A percentile compares a stretch with the other conserved stretches of the same genome.
Evolutionary conservation across 2,797 vertebrate genomes (phyloP).

Genomic region (Chelon labrosus): DNA sequence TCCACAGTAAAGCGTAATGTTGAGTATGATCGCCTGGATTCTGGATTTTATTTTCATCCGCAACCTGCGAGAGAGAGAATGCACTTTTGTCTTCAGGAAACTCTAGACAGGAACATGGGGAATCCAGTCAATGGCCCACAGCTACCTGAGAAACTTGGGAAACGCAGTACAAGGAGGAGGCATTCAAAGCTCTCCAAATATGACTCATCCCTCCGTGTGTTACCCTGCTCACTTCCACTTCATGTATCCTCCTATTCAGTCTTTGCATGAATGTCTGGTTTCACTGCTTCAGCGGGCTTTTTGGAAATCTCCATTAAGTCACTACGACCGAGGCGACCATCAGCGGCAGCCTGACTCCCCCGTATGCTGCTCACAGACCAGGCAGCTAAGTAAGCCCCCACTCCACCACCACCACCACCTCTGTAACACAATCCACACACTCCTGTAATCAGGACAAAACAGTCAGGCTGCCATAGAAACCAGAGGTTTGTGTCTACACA

Average conservation of each 20-base stretch:
- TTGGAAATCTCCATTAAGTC: constrained; percentile 64
- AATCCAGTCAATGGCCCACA: constrained; percentile 59
- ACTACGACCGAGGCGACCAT: constrained; percentile 35
- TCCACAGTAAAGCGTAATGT: constrained; percentile 37
- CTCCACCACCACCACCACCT: constrained; percentile 63
- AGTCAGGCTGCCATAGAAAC: constrained; percentile 82
- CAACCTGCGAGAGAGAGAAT: constrained; percentile 34
- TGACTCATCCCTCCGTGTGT: constrained; percentile 63
- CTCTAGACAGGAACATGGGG: constrained; percentile 55
- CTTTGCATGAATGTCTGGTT: constrained; percentile 52
- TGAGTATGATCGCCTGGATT: constrained; percentile 11
- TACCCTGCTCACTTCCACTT: constrained; percentile 38
- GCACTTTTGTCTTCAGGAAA: constrained; percentile 61
- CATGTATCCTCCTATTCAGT: constrained; percentile 39
- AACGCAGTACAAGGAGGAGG: constrained; percentile 39
- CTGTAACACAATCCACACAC: constrained; percentile 82
- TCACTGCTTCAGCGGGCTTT: constrained; percentile 32
- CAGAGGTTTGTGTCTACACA: constrained; percentile 81
- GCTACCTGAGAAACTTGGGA: constrained; percentile 67
- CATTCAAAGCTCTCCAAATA: constrained; percentile 59
- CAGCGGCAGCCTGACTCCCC: constrained; percentile 29
- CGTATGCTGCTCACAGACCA: constrained; percentile 36
- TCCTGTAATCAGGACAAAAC: constrained; percentile 80
- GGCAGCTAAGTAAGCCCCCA: constrained; percentile 32
- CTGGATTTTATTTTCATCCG: constrained; percentile 45